Evolutionary conservation across 2,797 vertebrate genomes (phyloP), one percentile per base, ranked within the genome.

Genomic region (Schizopygopsis malacanthus): DNA sequence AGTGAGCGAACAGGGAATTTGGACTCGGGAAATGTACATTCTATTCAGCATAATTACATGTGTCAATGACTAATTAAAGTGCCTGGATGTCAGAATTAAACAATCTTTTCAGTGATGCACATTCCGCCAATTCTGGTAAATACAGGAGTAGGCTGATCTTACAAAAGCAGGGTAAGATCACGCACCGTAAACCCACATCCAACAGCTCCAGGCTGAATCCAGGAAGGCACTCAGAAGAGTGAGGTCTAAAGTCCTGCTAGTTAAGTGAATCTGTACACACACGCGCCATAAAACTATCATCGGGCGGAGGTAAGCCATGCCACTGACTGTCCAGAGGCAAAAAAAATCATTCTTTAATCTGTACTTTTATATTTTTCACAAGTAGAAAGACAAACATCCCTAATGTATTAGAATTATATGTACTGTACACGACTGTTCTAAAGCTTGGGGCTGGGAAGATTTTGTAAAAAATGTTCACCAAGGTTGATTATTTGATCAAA

Each of bases 201-300:
- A 56, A 33, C 41, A 65, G 20, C 56, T 85, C 22, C 9, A 85
- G 11, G 84, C 16, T 73, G 78, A 85, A 63, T 75, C 20, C 69
- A 85, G 45, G 56, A 87, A 86, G 86, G 84, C 84, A 86, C 89
- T 85, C 87, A 43, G 82, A 84, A 73, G 80, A 87, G 85, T 83
- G 75, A 69, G 41, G 82, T 79, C 56, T 47, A n/a, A n/a, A 79
- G 25, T 86, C 65, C 81, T 83, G 83, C 71, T 16, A 79, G 76
- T 56, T 41, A 61, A 43, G 37, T 22, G 50, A 43, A 18, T 67
- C 86, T 87, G 76, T 56, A 50, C 20, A 77, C 4, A 54, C 13
- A 72, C 41, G 20, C 45, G 6, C 43, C 63, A 73, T 50, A 33
- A 67, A 71, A 70, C 82, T 39, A 56, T 81, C 78, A 67, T 37